Evolutionary conservation across 2,888 invertebrate species (phyloP), one percentile per base, ranked within the genome.

Genomic region (Thera britannica): DNA sequence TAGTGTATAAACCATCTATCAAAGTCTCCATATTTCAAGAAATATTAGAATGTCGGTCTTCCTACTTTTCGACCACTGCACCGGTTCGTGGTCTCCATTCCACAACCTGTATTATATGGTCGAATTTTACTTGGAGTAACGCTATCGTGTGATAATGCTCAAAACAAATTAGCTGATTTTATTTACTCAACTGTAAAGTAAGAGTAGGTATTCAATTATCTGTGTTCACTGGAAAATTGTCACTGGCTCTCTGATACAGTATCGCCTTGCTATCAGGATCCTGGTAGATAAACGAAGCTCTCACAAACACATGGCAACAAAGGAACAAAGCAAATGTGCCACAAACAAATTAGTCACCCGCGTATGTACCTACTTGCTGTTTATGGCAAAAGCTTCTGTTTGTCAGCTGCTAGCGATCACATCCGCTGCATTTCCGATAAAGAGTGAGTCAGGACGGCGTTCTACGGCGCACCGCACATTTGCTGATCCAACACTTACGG

Each of bases 401-500:
- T 78, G 86, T 88, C 92, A 91, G 90, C 90, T 90, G 86, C 82
- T 79, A 72, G 75, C 74, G 80, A 68, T 75, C 77, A 84, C 92
- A 90, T 93, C 93, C 93, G 91, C 77, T 86, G 86, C 86, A 80
- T 83, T 90, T 88, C 88, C 89, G 92, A 93, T 93, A 92, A 75
- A 89, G 83, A 49, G 81, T 93, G 93, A 93, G 77, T 93, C 93
- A 93, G 81, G 44, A 76, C 67, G 49, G 48, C 71, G 73, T 72
- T 66, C 66, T 73, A 77, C 71, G 74, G 70, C 60, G 68, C 65
- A 65, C 72, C 68, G 75, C 66, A 65, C 77, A 76, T 76, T 79
- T 77, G 86, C 84, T 85, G 84, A 86, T 83, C 84, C 76, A 73
- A 79, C 79, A 79, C 71, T 75, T 77, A 46, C 44, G 44, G 44